Base-by-base conservation (phyloP, 1,140 invertebrate species). In the Callitettix versicolor region DNA sequence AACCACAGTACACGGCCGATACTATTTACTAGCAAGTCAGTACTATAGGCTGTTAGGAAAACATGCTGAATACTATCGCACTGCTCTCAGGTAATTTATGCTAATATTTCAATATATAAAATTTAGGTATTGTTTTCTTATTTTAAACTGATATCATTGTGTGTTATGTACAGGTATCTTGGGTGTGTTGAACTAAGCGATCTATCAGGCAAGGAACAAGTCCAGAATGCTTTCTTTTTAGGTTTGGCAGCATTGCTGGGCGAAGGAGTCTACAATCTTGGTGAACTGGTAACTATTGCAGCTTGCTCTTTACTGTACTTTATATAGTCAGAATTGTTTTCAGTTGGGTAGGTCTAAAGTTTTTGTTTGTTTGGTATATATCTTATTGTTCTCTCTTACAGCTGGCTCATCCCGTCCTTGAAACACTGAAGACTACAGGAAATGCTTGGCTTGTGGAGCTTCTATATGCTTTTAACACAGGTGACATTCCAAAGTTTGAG, bases 211-310 rank as follows among this genome's bases (percentile, higher is more conserved):
- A 77, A 79, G 61, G 81, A 84, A 66, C 86, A 88, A 71, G 79
- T 79, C 57, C 84, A 85, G 61, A 85, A 86, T 67, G 95, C 95
- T 0, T 91, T 95, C 68, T 87, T 92, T 62, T 76, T 99, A 14
- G 89, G 92, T 0, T 71, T 99, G 4, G 95, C 96, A 9, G 95
- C 95, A 0, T 77, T 99, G 11, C 69, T 98, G 1, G 95, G 95
- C 9, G 89, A 98, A 65, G 90, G 88, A 36, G 89, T 99, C 15
- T 99, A 98, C 69, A 99, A 99, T 71, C 85, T 99, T 65, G 95
- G 95, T 0, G 96, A 99, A 74, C 71, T 99, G 65, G 81, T 88
- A 65, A 71, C 73, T 71, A 24, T 46, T 33, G 30, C 41, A 56
- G 12, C 53, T 34, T 56, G 3, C 26, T 30, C 26, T 30, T 30